Base-by-base conservation (phyloP, 2,797 vertebrate genomes). In the Lindbergichthys nudifrons region DNA sequence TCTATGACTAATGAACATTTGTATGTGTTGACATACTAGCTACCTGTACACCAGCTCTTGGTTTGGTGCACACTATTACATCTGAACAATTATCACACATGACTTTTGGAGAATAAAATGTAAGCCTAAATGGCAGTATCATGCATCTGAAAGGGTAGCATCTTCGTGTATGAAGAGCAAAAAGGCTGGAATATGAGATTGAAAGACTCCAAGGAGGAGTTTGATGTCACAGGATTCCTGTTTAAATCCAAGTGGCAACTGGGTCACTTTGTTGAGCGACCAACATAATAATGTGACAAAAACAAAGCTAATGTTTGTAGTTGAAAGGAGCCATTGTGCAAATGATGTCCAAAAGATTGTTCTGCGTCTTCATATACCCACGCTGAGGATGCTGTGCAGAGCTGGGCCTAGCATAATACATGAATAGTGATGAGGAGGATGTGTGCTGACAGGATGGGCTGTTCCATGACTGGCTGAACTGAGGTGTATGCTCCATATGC, bases 391-490 rank as follows among this genome's bases (percentile, higher is more conserved):
- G 80, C 74, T 79, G 69, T 71, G 50, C 73, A 15, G 69, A 79
- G 78, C 77, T 77, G 50, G 68, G 73, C 71, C 80, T 67, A 73
- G 77, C 65, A 88, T 78, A 26, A 26, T 36, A 81, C 73, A 66
- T 84, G 85, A 85, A 86, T 52, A 68, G 76, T 83, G 85, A 89
- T 73, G 86, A 88, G 85, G 86, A 88, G 85, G 84, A 89, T 84
- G 85, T 80, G 54, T 77, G 83, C 77, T 81, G 88, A 90, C 82
- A 77, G 79, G 75, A 79, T 62, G 74, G 79, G 74, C 65, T 79
- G 80, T 65, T 87, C 81, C 81, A 79, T 72, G 86, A 83, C 76
- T 82, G 88, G 85, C 71, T 88, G 83, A 87, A 86, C 63, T 42
- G 62, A 76, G 73, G 64, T 89, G 81, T 81, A 70, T 47, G 68